phyloP scores from a whole-genome alignment of 2,113 vertebrate species.

The Blennius ocellaris region DNA sequence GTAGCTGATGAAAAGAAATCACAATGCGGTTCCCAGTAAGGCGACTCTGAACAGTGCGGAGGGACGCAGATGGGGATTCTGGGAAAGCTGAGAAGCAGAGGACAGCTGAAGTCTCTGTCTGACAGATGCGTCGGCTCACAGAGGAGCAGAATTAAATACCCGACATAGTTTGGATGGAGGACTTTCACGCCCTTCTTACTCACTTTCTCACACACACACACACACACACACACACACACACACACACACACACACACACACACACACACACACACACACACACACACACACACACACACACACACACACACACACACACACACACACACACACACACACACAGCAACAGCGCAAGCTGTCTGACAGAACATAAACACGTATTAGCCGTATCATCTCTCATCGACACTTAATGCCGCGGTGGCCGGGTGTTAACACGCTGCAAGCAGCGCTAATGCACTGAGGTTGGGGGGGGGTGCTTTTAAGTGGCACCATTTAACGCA shows the following conservation, averaged over 20 bases:
- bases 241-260: constrained; percentile 2
- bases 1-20: not conserved
- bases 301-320: not conserved
- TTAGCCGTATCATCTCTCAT: constrained; percentile 69
- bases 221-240: too few relatives aligned
- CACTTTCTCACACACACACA: not conserved
- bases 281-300: not conserved
- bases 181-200: constrained; percentile 57
- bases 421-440: constrained; percentile 65
- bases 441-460: constrained; percentile 55
- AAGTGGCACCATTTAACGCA: constrained; percentile 24
- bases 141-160: constrained; percentile 56
- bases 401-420: constrained; percentile 52
- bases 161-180: constrained; percentile 67
- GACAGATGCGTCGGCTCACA: constrained; percentile 66
- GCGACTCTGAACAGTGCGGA: constrained; percentile 12
- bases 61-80: constrained; percentile 24
- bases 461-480: constrained; percentile 12
- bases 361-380: constrained; percentile 71
- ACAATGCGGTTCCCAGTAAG: constrained; percentile 9
- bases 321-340: too few relatives aligned
- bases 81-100: constrained; percentile 41
- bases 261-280: too few relatives aligned
- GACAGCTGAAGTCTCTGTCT: constrained; percentile 70
- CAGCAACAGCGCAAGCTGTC: constrained; percentile 23